phyloP scores from a whole-genome alignment of 2,797 vertebrate species.

The Typhlichthys eigenmanni region DNA sequence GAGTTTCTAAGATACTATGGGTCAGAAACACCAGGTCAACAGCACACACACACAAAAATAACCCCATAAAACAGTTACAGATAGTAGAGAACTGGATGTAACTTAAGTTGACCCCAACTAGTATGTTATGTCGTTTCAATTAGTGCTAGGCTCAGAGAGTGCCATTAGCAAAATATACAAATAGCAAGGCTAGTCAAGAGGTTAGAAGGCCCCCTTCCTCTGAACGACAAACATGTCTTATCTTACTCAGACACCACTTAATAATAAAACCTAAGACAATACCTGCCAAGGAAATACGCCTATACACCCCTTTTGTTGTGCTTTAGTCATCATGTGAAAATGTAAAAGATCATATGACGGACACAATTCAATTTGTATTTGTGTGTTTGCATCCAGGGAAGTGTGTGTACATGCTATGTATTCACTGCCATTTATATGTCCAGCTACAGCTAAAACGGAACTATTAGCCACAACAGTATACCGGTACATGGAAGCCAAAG shows the following conservation, averaged over 20 bases:
- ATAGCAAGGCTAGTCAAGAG: constrained; percentile 2
- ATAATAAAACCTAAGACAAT: constrained; percentile 7
- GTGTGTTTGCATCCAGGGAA: constrained; percentile 13
- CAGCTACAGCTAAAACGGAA: constrained; percentile 3
- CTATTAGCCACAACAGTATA: constrained; percentile 30
- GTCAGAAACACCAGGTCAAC: no score
- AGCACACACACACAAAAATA: no score
- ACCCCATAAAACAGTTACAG: no score
- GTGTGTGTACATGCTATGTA: constrained; percentile 3
- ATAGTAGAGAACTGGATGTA: no score
- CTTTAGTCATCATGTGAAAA: constrained; percentile 2
- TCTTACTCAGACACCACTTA: constrained; percentile 6
- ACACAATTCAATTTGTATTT: constrained; percentile 23
- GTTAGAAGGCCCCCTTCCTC: constrained; percentile 12
- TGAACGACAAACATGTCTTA: constrained; percentile 20
- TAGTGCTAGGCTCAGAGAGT: background rate
- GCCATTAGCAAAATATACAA: constrained; percentile 2
- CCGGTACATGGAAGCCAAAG: constrained; percentile 64
- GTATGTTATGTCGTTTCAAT: no score
- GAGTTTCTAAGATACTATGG: no score
- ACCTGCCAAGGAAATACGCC: constrained; percentile 2
- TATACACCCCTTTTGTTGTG: constrained; percentile 4
- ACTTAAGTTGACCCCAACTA: no score
- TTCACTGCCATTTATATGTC: constrained; percentile 33
- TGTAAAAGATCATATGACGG: constrained; percentile 7